Percentiles rank a stretch among this genome's conserved stretches.
Evolutionary conservation across 2,113 vertebrate species (phyloP).

Genomic region (Tiliqua scincoides): DNA sequence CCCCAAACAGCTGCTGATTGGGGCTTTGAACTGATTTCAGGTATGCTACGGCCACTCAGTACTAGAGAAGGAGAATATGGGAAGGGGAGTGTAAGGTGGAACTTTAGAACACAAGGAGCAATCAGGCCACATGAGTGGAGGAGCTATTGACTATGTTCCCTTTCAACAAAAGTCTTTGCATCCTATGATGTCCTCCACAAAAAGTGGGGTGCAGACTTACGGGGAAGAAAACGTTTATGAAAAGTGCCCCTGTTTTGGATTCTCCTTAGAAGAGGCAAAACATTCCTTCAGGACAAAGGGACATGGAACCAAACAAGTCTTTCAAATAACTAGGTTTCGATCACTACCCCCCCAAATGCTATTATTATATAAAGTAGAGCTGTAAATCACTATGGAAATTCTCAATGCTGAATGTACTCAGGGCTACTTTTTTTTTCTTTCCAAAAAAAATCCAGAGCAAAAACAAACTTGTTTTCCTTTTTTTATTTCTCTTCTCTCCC

Average conservation of each 20-base stretch:
- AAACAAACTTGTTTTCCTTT: fast-evolving
- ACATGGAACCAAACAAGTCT: slow-evolving; percentile 46
- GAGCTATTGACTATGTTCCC: no score
- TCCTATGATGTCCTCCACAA: no score
- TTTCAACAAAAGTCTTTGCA: no score
- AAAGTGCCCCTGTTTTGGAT: background rate
- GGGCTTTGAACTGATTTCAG: no score
- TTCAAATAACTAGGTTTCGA: slow-evolving; percentile 51
- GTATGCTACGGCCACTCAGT: no score
- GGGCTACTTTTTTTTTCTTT: background rate
- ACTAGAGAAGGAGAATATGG: no score
- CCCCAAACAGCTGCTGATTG: no score
- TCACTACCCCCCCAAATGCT: slow-evolving; percentile 33
- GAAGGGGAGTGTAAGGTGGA: no score
- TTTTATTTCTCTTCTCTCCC: background rate
- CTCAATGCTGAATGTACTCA: background rate
- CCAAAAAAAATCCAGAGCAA: background rate
- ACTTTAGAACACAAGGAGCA: no score
- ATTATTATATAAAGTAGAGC: slow-evolving; percentile 39
- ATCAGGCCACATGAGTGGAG: no score
- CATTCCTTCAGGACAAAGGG: slow-evolving; percentile 44
- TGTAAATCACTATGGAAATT: slow-evolving; percentile 51
- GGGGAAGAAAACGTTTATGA: background rate
- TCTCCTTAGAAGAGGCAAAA: slow-evolving; percentile 26
- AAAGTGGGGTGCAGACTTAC: no score